These are phyloP conservation scores for Falco concolor DNA, from an alignment of 2,797 vertebrate species.

Conservation along the genomic window DNA sequence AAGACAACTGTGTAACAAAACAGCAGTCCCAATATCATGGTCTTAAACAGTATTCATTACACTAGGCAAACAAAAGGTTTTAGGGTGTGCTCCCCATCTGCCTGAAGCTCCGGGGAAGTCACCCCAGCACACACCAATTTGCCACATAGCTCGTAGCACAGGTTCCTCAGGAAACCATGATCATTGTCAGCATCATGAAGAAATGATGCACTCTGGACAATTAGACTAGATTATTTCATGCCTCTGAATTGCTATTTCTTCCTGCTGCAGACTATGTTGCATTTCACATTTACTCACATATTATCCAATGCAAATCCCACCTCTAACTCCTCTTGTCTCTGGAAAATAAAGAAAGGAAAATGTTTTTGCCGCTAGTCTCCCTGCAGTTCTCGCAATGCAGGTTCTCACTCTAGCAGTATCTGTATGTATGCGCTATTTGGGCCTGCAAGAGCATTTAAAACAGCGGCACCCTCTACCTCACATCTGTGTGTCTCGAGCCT, in stretches of 20 bases:
- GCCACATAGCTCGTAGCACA: not conserved
- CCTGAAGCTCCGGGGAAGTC: not conserved
- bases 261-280: not conserved
- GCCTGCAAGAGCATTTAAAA: not conserved
- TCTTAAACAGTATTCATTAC: not conserved
- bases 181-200: not conserved
- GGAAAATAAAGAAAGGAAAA: slow-evolving; percentile 2
- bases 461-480: not conserved
- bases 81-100: not conserved
- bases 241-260: not conserved
- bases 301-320: slow-evolving; percentile 78
- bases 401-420: not conserved
- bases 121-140: not conserved
- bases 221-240: not conserved
- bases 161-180: not conserved
- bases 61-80: not conserved
- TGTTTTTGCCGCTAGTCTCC: not conserved
- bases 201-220: not conserved
- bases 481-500: not conserved
- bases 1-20: not conserved
- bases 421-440: not conserved
- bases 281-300: slow-evolving; percentile 73
- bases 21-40: not conserved
- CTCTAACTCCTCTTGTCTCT: slow-evolving; percentile 73
- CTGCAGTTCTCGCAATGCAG: not conserved